These are phyloP conservation scores for Holothuria scabra DNA, from an alignment of 53 echinoderm and acorn worm species.

Conservation along the genomic window DNA sequence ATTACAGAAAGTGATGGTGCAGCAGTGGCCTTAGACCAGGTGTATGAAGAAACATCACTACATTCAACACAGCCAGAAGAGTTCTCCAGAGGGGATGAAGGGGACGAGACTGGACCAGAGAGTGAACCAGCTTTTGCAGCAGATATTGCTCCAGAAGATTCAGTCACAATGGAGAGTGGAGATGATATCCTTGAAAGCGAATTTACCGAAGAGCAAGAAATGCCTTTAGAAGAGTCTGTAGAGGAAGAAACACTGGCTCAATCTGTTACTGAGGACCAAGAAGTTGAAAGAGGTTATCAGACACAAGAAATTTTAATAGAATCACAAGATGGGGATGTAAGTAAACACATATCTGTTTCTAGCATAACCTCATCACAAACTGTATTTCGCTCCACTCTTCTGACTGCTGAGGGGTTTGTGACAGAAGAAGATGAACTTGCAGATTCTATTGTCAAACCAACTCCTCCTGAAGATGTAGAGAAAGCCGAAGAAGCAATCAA, in stretches of 20 bases:
- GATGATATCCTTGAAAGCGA: constrained; percentile 5
- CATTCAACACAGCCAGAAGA: background rate
- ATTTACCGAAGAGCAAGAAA: background rate
- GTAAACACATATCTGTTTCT: background rate
- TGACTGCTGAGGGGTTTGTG: constrained; percentile 39
- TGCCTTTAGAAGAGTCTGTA: background rate
- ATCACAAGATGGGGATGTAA: constrained; percentile 8
- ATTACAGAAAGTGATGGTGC: background rate
- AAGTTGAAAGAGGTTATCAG: background rate
- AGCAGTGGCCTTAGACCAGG: background rate
- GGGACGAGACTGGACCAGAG: no score
- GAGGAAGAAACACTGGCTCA: background rate
- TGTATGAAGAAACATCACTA: background rate
- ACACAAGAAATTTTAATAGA: background rate
- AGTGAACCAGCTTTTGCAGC: background rate
- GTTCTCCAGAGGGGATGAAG: no score
- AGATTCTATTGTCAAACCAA: constrained; percentile 80
- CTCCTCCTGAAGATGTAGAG: constrained; percentile 76
- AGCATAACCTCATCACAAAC: background rate
- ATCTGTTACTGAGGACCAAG: background rate
- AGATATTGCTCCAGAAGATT: background rate
- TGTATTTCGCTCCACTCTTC: constrained; percentile 22
- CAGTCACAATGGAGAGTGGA: background rate
- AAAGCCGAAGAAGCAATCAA: constrained; percentile 72
- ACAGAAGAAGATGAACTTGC: constrained; percentile 65